Evolutionary conservation across 92 coral and sea anemone genomes (phyloP), one percentile per base, ranked within the genome.

Genomic region (Actinostola sp.): DNA sequence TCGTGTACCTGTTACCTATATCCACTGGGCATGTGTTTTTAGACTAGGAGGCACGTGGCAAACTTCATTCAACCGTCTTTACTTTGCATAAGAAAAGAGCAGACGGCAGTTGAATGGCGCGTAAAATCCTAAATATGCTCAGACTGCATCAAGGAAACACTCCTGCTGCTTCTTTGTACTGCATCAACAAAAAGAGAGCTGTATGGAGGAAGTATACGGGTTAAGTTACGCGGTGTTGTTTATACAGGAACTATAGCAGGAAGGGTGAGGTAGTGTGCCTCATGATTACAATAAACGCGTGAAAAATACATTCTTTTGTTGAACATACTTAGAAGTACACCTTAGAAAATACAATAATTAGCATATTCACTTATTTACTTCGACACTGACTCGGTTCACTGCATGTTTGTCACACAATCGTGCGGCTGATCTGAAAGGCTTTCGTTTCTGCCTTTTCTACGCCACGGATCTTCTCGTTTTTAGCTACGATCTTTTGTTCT

Each of bases 21-120:
- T 29, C 15, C 6, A 23, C 45, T 38, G n/a, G 15, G 27, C 25
- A n/a, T 12, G 26, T 48, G 25, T 67, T 30, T 20, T 14, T 3
- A 26, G 20, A 8, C 3, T 16, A 10, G 1, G 20, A 35, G 45
- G 60, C 73, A 67, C 73, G 73, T 67, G 73, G 73, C 43, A 21
- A 42, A 23, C 26, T 36, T 46, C 57, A 67, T 46, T n/a, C 58
- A 43, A 10, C 25, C 9, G 21, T 17, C 45, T 29, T 67, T 67
- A 49, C 60, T 67, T 67, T 30, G 57, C 73, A 67, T 49, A 67
- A 67, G 73, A 67, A 67, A 67, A 21, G 60, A 19, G 26, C 57
- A 16, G 45, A 67, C 73, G 4, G 38, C 32, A 11, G 2, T 7
- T 2, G 5, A 57, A 57, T 12, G n/a, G 63, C 63, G 39, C 63